Base-by-base conservation (phyloP, 2,113 vertebrate genomes). In the Rafetus swinhoei region DNA sequence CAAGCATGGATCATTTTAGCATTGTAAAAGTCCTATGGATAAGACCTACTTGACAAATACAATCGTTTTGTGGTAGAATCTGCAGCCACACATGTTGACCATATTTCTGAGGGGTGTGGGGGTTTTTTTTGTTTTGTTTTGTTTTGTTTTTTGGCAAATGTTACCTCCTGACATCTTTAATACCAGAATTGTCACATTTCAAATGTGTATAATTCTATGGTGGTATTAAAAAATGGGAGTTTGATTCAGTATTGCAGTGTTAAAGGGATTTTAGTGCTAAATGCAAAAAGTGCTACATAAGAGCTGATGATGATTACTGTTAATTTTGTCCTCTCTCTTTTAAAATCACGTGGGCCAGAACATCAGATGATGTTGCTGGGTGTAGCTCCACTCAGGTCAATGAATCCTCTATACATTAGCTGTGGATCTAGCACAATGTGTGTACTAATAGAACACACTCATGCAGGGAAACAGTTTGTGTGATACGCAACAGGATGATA, bases 21-120 rank as follows among this genome's bases (percentile, higher is more conserved):
- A 6, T 32, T 6, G 54, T n/a, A 9, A 91, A 10, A 5, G 0
- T 18, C 2, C 0, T 60, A 29, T 55, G 76, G 15, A 4, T 79
- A 91, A 76, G 6, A 4, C 27, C 55, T 32, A 1, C 2, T 86
- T 59, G 5, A 1, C 0, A 50, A 3, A 25, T 77, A 50, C 8
- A 77, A 72, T 35, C n/a, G 11, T 72, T 54, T 1, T 79, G 35
- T 81, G 39, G 2, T 6, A 50, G n/a, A 16, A 82, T 84, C 54
- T 90, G 57, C 13, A 54, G 27, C 7, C 82, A 76, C 0, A 35
- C 7, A 27, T 19, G 6, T 9, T 87, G 77, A 82, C 9, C 2
- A 72, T 2, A 21, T 50, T 91, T 92, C 86, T 81, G 24, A 3
- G 85, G 82, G 69, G 91, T 79, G n/a, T n/a, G n/a, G n/a, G n/a